Evolutionary conservation across 2,888 invertebrate species (phyloP), one percentile per base, ranked within the genome.

Genomic region (Iphiclides podalirius): DNA sequence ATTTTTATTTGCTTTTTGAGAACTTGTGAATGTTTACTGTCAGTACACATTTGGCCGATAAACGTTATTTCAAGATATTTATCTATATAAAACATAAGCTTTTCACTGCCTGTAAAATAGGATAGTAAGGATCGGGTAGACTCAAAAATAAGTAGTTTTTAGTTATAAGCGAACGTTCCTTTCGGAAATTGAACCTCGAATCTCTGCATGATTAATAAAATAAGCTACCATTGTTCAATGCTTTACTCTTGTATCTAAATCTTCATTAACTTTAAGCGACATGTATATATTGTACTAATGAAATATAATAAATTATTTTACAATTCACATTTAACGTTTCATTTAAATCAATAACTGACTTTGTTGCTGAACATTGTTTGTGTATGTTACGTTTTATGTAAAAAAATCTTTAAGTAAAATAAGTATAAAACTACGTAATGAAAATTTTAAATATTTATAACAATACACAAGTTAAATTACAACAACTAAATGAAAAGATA

Each of bases 31-130:
- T n/a, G n/a, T n/a, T n/a, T n/a, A n/a, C n/a, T n/a, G n/a, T n/a
- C n/a, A n/a, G n/a, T n/a, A n/a, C n/a, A n/a, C n/a, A n/a, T n/a
- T n/a, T n/a, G n/a, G n/a, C n/a, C n/a, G n/a, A n/a, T n/a, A n/a
- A n/a, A n/a, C n/a, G n/a, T n/a, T n/a, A n/a, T n/a, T n/a, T n/a
- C n/a, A n/a, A n/a, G n/a, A n/a, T 8, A 28, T 45, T 13, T 28
- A 31, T 12, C 12, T 6, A 16, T 40, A 35, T 4, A 13, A 35
- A 26, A 9, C 8, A 3, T 12, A 16, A 40, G 44, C 35, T 40
- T 36, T 15, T 45, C 36, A 17, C 40, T 45, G 40, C 45, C 40
- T 45, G 40, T 36, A 50, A 36, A 47, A 36, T 41, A 34, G 4
- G 6, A 35, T 35, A 44, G 23, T 43, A 17, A 40, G 36, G 31